Evolutionary conservation across 2,113 vertebrate species (phyloP), one percentile per base, ranked within the genome.

Genomic region (Capra hircus): DNA sequence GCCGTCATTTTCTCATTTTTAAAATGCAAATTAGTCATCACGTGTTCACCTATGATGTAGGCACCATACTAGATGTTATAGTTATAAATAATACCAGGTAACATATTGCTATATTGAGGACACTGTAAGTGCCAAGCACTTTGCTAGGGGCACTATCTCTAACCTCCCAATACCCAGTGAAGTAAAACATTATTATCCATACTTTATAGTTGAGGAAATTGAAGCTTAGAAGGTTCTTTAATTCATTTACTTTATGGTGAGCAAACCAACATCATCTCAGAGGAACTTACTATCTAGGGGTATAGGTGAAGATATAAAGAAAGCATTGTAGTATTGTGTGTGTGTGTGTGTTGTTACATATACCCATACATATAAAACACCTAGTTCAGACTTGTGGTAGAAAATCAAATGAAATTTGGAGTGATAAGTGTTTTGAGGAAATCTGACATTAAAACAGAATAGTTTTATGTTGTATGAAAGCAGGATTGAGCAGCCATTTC

Each of bases 191-290:
- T 80, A 53, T 71, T 71, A 74, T 95, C 28, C 21, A 11, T 91
- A 52, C 78, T 83, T 88, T 91, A 83, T n/a, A 94, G 40, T 67
- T 89, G 50, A 50, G 55, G 16, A 53, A 67, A 88, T 53, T 59
- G 57, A 95, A 21, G n/a, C 45, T 71, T 89, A 90, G 67, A 91
- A 30, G 10, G 53, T 97, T 97, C 96, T 97, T 86, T 74, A 94
- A 82, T 15, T 94, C 3, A 90, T 91, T 92, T 96, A 6, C 74
- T 57, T 90, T 78, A 55, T 40, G 9, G n/a, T 90, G 57, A 96
- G 81, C 33, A 27, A 95, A 52, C n/a, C 43, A 84, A 84, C 36
- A 21, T 90, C 52, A 84, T 83, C 57, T 96, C 36, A 88, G 81
- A 84, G 14, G 53, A 84, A 88, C 30, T 90, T 94, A 91, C 78